A percentile compares a stretch with the other conserved stretches of the same genome.
Evolutionary conservation across 1,140 invertebrate species (phyloP).

Genomic region (Akabosia matsudoensis): DNA sequence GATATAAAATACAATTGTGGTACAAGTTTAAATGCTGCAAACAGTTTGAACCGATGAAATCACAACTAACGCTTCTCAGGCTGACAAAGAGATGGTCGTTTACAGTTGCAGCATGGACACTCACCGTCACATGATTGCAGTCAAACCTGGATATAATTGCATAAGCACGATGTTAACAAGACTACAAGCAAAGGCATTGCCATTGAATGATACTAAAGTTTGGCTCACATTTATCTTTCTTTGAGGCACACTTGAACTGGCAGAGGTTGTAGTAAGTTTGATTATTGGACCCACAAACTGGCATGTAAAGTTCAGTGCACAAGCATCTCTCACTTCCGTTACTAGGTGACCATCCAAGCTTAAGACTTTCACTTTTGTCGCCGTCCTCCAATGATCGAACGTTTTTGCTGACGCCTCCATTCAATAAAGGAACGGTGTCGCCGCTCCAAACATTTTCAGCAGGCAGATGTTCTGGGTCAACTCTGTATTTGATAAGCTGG

Average conservation of each 20-base stretch:
- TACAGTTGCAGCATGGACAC: too few relatives aligned
- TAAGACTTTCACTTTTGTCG: neutral
- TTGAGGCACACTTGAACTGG: neutral
- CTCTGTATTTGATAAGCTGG: too few relatives aligned
- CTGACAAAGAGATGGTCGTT: too few relatives aligned
- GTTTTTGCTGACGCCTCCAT: neutral
- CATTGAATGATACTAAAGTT: neutral
- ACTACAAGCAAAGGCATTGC: too few relatives aligned
- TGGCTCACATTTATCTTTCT: neutral
- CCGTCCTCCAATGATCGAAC: neutral
- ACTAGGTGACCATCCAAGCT: neutral
- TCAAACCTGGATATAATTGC: too few relatives aligned
- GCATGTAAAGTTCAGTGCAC: neutral
- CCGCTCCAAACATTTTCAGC: neutral
- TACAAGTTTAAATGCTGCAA: too few relatives aligned
- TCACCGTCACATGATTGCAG: too few relatives aligned
- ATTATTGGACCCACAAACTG: neutral
- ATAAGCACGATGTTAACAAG: too few relatives aligned
- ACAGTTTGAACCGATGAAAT: too few relatives aligned
- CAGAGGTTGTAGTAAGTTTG: neutral
- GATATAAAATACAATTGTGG: too few relatives aligned
- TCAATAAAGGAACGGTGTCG: neutral
- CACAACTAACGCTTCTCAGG: too few relatives aligned
- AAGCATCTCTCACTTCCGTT: neutral
- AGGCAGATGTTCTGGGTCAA: neutral